These are phyloP conservation scores for Andrena marginata DNA, from an alignment of 2,888 invertebrate genomes.

Conservation along the genomic window DNA sequence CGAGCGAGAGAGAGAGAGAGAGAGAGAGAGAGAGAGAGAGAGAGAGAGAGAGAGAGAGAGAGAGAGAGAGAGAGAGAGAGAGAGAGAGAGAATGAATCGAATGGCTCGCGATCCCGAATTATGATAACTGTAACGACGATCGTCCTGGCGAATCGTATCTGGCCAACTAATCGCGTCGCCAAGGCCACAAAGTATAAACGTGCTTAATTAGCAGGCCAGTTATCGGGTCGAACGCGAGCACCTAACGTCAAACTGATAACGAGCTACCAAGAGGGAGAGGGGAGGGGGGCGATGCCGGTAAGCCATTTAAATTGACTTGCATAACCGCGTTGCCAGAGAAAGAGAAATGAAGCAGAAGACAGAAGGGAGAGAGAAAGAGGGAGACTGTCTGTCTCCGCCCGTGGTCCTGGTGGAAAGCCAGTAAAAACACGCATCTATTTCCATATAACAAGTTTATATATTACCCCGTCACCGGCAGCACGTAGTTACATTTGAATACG, in stretches of 20 bases:
- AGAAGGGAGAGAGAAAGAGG: neutral
- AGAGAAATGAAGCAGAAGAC: constrained; percentile 17
- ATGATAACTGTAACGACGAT: constrained; percentile 68
- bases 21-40: constrained; percentile 10
- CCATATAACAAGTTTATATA: constrained; percentile 85
- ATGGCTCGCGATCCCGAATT: constrained; percentile 61
- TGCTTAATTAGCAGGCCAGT: constrained; percentile 68
- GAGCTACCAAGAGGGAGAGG: constrained; percentile 45
- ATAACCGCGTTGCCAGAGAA: constrained; percentile 74
- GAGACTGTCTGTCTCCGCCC: constrained; percentile 44
- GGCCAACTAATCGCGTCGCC: constrained; percentile 48
- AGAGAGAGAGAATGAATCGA: constrained; percentile 36
- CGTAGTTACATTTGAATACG: constrained; percentile 84
- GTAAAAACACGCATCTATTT: constrained; percentile 85
- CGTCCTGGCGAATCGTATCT: constrained; percentile 54
- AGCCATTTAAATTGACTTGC: constrained; percentile 83
- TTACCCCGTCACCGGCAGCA: constrained; percentile 83
- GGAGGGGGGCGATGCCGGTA: constrained; percentile 38
- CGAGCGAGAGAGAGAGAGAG: constrained; percentile 8
- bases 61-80: constrained; percentile 7
- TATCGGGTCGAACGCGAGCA: constrained; percentile 61
- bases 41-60: constrained; percentile 15
- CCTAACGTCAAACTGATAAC: constrained; percentile 72
- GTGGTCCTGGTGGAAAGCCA: constrained; percentile 76
- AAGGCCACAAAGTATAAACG: constrained; percentile 59